A percentile compares a stretch with the other conserved stretches of the same genome.
These are phyloP conservation scores for Patella caerulea DNA, from an alignment of 2,888 invertebrate genomes.

Conservation along the genomic window DNA sequence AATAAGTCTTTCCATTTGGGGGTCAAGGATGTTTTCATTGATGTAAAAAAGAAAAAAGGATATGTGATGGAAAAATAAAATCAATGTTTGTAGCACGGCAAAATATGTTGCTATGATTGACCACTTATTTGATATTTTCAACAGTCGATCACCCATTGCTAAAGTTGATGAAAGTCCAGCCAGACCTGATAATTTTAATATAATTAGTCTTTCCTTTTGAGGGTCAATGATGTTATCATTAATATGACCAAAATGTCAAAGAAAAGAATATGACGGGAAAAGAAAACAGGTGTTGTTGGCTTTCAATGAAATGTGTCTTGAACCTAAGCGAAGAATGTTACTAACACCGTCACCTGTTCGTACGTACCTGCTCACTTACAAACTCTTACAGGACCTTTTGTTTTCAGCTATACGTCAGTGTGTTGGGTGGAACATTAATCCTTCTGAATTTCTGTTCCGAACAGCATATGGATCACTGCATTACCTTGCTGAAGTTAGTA, in stretches of 20 bases:
- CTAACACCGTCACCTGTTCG: not conserved
- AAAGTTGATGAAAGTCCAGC: conserved; percentile 16
- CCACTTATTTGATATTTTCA: not conserved
- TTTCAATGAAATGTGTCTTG: conserved; percentile 9
- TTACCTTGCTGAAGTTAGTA: not conserved
- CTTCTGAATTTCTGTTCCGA: conserved; percentile 9
- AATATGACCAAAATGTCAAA: not conserved
- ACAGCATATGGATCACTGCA: conserved; percentile 4
- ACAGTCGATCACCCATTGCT: not conserved
- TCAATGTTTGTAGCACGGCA: not conserved
- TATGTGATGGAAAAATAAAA: too few relatives aligned
- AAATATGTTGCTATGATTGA: conserved; percentile 11
- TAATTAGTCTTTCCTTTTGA: not conserved
- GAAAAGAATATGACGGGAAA: not conserved
- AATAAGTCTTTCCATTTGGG: too few relatives aligned
- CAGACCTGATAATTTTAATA: not conserved
- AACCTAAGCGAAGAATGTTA: not conserved
- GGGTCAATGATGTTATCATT: not conserved
- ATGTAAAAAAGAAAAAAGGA: too few relatives aligned
- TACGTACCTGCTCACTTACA: conserved; percentile 15
- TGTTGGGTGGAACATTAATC: conserved; percentile 19
- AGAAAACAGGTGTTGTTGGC: conserved; percentile 15
- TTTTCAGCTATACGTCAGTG: conserved; percentile 12
- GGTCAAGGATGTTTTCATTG: too few relatives aligned
- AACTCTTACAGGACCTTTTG: conserved; percentile 15